phyloP scores from a whole-genome alignment of 1,140 invertebrate genomes.

The Drosophila rufa region DNA sequence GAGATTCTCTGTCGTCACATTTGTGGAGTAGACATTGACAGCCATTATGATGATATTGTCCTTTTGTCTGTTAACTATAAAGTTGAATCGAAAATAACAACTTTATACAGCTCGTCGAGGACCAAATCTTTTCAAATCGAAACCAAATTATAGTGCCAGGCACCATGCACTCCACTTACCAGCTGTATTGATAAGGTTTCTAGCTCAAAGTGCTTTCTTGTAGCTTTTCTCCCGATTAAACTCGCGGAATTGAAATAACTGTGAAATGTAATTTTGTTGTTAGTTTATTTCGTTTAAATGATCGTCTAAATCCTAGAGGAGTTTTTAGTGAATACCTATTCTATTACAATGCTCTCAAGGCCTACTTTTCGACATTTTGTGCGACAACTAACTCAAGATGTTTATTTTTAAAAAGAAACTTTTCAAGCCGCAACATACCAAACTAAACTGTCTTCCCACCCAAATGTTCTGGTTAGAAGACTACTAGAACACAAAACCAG shows the following conservation, averaged over 20 bases:
- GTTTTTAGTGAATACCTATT: no score
- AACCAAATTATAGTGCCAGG: no score
- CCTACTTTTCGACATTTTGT: background rate
- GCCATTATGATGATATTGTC: constrained; percentile 87
- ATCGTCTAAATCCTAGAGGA: background rate
- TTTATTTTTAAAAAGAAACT: no score
- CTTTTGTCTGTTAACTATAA: constrained; percentile 4
- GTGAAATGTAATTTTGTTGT: background rate
- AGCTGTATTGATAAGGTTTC: background rate
- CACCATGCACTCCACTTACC: background rate
- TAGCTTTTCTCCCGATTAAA: background rate
- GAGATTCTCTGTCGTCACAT: constrained; percentile 98
- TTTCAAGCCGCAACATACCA: no score
- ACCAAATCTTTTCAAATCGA: no score
- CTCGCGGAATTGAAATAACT: background rate
- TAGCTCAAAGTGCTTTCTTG: background rate
- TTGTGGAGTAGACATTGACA: constrained; percentile 99
- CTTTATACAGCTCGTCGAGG: fast-evolving
- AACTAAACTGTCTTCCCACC: no score
- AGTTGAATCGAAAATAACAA: background rate
- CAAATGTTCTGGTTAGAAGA: no score
- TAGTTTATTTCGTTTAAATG: background rate
- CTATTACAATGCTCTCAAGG: background rate
- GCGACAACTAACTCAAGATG: background rate
- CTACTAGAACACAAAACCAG: no score